A percentile compares a stretch with the other conserved stretches of the same genome.
Evolutionary conservation across 2,888 invertebrate species (phyloP).

Genomic region (Nymphalis polychloros): DNA sequence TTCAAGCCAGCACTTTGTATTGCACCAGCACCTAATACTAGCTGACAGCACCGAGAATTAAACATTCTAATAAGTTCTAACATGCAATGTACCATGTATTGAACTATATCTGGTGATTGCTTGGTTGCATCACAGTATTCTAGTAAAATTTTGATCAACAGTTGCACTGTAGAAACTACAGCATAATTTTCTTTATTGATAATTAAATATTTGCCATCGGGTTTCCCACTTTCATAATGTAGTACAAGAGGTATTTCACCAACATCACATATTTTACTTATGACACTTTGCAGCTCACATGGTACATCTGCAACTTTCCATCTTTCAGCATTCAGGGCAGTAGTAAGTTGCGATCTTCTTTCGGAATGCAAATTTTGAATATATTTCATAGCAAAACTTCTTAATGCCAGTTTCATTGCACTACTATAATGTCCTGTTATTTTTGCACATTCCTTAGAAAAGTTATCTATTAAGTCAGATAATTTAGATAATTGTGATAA

Average conservation of each 20-base stretch:
- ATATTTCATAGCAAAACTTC: conserved; percentile 94
- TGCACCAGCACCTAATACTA: conserved; percentile 98
- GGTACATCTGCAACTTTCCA: conserved; percentile 98
- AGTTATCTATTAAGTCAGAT: conserved; percentile 88
- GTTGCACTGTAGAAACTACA: conserved; percentile 90
- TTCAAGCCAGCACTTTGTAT: conserved; percentile 96
- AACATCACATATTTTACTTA: conserved; percentile 85
- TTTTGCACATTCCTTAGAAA: conserved; percentile 88
- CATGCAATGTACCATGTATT: conserved; percentile 90
- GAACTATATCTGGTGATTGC: conserved; percentile 89
- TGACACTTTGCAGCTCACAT: conserved; percentile 91
- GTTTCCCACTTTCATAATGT: conserved; percentile 64
- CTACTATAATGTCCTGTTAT: conserved; percentile 89
- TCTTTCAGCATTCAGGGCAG: conserved; percentile 93
- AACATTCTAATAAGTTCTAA: conserved; percentile 94
- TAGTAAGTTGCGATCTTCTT: conserved; percentile 90
- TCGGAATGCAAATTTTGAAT: conserved; percentile 95
- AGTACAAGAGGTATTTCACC: conserved; percentile 71
- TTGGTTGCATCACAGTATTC: conserved; percentile 94
- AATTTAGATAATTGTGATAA: conserved; percentile 88
- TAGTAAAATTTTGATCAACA: conserved; percentile 93
- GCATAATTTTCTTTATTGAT: conserved; percentile 88
- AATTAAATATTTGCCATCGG: conserved; percentile 81
- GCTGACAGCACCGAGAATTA: conserved; percentile 94
- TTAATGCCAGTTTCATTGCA: conserved; percentile 90